Conservation (phyloP, 2,113 vertebrate genomes). For the Capra hircus region DNA sequence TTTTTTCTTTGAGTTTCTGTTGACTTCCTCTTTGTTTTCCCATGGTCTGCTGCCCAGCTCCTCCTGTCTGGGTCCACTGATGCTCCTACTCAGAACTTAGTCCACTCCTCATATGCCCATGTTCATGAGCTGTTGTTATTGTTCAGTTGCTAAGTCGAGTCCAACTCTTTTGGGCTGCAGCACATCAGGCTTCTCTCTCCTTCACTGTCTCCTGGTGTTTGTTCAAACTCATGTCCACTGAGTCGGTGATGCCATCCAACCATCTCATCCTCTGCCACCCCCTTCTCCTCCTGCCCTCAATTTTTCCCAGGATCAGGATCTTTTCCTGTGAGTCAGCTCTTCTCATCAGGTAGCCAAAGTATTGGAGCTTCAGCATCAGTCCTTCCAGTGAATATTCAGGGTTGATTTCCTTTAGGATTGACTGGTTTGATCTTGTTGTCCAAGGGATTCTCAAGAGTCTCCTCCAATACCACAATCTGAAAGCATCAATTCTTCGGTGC, state of each 20-base stretch:
- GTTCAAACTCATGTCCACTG: not conserved
- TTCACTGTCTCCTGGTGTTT: not conserved
- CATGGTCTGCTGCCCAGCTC: not conserved
- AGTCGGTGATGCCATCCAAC: not conserved
- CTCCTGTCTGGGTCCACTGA: not conserved
- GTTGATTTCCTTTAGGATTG: not conserved
- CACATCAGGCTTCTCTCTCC: not conserved
- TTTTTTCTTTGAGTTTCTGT: not conserved
- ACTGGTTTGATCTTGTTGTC: not conserved
- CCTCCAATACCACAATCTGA: not conserved
- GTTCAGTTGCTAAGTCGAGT: not conserved
- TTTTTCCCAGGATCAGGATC: not conserved
- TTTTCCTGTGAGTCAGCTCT: not conserved
- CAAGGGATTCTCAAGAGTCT: not conserved
- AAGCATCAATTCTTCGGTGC: not conserved
- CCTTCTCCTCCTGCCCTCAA: not conserved
- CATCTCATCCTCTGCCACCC: not conserved
- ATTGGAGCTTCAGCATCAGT: not conserved
- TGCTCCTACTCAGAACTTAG: not conserved
- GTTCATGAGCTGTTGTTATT: not conserved
- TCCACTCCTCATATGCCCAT: accelerated
- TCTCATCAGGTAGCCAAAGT: not conserved
- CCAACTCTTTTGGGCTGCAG: not conserved
- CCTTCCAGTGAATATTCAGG: not conserved
- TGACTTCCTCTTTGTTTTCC: not conserved